Base-by-base conservation (phyloP, 2,113 vertebrate species). In the Menura novaehollandiae region DNA sequence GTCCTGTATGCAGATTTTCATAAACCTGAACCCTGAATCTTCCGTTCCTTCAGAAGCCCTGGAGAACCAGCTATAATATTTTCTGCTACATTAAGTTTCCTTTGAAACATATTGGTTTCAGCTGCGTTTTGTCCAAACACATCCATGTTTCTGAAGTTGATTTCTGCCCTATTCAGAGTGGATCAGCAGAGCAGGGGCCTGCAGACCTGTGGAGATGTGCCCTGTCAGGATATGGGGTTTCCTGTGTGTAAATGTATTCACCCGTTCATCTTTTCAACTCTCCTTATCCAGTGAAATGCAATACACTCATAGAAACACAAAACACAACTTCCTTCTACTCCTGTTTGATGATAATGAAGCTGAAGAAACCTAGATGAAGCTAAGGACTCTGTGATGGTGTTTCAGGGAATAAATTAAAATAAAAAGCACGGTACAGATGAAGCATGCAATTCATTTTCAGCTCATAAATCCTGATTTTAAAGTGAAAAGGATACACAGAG, bases 401-500 rank as follows among this genome's bases (percentile, higher is more conserved):
- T 44, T 9, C 27, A 77, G 56, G 26, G 19, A 71, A 63, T 30
- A 39, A 90, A 64, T 49, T 78, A 78, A 90, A 92, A 71, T 41
- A 32, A 90, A 83, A 92, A 77, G 17, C 37, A 76, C 5, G 16
- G 44, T 63, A 86, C 1, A 1, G 51, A 86, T 86, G 35, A 93
- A 95, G 68, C 15, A 93, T 64, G 60, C 52, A 78, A 84, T 86
- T 93, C 14, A 94, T 95, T 96, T 95, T 87, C 90, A 92, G 90
- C 52, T 88, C 82, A 88, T 96, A 96, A 96, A 96, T 96, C 51
- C 35, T 59, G 27, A 84, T 84, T 93, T 96, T 78, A 67, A 90
- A 91, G 83, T 58, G 68, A 84, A 93, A 95, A 94, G 39, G 35
- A 66, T 71, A 60, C 83, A 92, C 64, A 92, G 76, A 95, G 79